phyloP scores from a whole-genome alignment of 2,113 vertebrate species.

The Corythornis cristatus region DNA sequence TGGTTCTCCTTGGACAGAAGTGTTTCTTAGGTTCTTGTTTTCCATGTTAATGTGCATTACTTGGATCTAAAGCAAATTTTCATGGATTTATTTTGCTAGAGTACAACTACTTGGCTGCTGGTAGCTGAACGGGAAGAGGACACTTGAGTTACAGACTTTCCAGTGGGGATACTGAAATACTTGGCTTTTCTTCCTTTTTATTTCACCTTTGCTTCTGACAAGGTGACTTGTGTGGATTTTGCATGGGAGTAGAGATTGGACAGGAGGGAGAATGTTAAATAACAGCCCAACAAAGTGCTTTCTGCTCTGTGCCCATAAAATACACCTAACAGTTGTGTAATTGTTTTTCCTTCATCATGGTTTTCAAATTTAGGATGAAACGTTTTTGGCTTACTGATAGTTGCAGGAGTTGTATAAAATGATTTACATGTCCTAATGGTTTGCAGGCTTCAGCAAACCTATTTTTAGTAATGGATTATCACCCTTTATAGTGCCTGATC shows the following conservation, averaged over 20 bases:
- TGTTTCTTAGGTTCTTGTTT: background rate
- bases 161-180: background rate
- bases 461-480: conserved; percentile 65
- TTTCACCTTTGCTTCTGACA: background rate
- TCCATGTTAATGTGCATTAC: background rate
- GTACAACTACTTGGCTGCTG: background rate
- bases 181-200: background rate
- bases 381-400: background rate
- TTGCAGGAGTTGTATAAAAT: background rate
- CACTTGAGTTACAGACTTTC: background rate
- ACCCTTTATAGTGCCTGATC: conserved; percentile 54
- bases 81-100: background rate
- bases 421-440: background rate
- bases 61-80: background rate
- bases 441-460: conserved; percentile 41
- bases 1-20: background rate
- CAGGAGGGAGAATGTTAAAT: background rate
- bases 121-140: background rate
- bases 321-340: background rate
- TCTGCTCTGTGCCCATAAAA: background rate
- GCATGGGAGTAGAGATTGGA: background rate
- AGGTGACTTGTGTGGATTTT: background rate
- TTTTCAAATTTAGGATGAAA: background rate
- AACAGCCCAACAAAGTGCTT: background rate
- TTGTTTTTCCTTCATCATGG: background rate